These are phyloP conservation scores for Endomychus coccineus DNA, from an alignment of 2,888 invertebrate genomes.

Conservation along the genomic window DNA sequence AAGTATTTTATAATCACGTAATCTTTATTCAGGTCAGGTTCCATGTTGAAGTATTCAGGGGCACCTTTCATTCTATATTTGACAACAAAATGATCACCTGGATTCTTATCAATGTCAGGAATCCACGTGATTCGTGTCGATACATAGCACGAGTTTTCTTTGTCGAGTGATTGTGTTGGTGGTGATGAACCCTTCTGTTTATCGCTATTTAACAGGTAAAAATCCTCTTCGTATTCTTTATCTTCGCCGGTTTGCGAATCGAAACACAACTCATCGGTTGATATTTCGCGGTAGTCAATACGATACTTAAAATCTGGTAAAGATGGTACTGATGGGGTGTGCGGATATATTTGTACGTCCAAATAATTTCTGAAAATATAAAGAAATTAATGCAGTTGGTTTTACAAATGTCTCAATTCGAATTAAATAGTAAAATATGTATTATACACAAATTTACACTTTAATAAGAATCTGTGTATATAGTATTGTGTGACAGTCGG, in stretches of 20 bases:
- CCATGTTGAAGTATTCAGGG: conserved; percentile 27
- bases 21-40: conserved; percentile 30
- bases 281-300: conserved; percentile 28
- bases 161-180: conserved; percentile 8
- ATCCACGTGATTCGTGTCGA: conserved; percentile 29
- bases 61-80: conserved; percentile 31
- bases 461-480: too few species aligned
- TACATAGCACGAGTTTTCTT: conserved; percentile 11
- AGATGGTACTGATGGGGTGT: conserved; percentile 28
- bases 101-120: conserved; percentile 32
- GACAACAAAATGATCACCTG: conserved; percentile 34
- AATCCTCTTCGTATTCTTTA: conserved; percentile 9
- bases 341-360: conserved; percentile 28
- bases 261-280: conserved; percentile 24
- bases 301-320: conserved; percentile 32
- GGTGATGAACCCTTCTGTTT: not conserved
- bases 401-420: too few species aligned
- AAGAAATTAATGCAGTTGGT: too few species aligned
- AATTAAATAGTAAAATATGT: too few species aligned
- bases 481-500: too few species aligned
- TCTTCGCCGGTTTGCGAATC: conserved; percentile 9
- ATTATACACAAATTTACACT: too few species aligned
- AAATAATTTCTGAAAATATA: conserved; percentile 26
- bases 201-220: conserved; percentile 7
- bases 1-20: conserved; percentile 30